Conservation (phyloP, 2,797 vertebrate genomes). For the Falco concolor region DNA sequence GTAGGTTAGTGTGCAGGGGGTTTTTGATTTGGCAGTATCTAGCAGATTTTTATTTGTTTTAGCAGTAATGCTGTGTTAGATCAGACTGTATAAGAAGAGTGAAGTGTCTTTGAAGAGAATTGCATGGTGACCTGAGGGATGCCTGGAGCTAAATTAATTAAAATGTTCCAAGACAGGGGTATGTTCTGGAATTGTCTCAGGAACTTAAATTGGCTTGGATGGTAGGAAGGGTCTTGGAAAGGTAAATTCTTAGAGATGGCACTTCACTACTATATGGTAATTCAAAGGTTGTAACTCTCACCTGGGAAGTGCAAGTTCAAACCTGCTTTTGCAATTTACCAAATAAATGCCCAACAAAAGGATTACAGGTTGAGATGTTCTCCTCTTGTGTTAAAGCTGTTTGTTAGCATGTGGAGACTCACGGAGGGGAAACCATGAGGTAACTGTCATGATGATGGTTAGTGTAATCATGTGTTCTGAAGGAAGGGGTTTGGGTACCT, state of each 20-base stretch:
- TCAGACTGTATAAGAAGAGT: background rate
- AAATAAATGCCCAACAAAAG: background rate
- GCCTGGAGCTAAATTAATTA: background rate
- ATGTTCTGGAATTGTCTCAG: background rate
- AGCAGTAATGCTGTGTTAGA: background rate
- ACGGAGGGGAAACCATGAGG: background rate
- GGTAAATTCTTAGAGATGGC: background rate
- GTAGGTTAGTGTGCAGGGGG: background rate
- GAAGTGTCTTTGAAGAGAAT: background rate
- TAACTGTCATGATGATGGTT: fast-evolving
- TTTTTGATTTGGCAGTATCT: background rate
- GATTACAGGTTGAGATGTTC: background rate
- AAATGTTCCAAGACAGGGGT: background rate
- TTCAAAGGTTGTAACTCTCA: background rate
- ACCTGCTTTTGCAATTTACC: background rate
- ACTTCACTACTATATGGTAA: background rate
- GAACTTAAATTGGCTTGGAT: background rate
- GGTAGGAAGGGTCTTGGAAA: background rate
- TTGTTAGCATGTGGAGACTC: background rate
- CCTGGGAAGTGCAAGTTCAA: background rate
- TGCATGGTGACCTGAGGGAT: background rate
- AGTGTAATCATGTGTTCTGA: background rate
- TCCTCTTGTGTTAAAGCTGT: background rate
- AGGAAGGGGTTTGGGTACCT: background rate
- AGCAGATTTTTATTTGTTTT: background rate